Evolutionary conservation across 1,140 invertebrate species (phyloP).

Genomic region (Amyelois transitella): DNA sequence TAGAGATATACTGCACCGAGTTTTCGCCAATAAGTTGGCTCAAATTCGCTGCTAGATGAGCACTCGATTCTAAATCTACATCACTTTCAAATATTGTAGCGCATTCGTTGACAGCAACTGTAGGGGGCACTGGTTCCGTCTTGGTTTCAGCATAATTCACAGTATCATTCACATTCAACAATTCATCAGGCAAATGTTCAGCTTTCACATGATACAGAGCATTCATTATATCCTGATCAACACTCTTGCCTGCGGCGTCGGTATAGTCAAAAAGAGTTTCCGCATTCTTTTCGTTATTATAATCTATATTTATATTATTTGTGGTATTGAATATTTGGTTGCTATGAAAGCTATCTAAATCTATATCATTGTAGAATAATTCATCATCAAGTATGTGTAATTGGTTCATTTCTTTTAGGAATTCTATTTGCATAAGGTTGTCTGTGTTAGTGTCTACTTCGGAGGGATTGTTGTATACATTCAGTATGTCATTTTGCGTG

Average conservation of each 20-base stretch:
- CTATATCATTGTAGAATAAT: slow-evolving; percentile 57
- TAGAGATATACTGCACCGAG: slow-evolving; percentile 63
- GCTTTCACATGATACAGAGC: slow-evolving; percentile 44
- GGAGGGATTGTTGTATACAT: slow-evolving; percentile 15
- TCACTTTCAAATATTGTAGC: slow-evolving; percentile 67
- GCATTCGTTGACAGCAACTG: slow-evolving; percentile 50
- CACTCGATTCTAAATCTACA: slow-evolving; percentile 62
- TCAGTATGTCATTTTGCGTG: slow-evolving; percentile 28
- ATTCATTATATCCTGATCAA: slow-evolving; percentile 61
- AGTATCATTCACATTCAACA: slow-evolving; percentile 39
- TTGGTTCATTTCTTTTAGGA: slow-evolving; percentile 61
- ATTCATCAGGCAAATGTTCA: slow-evolving; percentile 48
- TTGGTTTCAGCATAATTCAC: slow-evolving; percentile 20
- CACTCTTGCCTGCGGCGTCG: slow-evolving; percentile 32
- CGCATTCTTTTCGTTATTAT: slow-evolving; percentile 34
- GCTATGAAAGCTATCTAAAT: slow-evolving; percentile 56
- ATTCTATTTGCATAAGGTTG: slow-evolving; percentile 56
- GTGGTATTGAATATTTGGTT: slow-evolving; percentile 48
- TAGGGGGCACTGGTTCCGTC: slow-evolving; percentile 16
- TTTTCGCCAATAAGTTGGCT: slow-evolving; percentile 68
- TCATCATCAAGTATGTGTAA: slow-evolving; percentile 57
- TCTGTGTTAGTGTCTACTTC: slow-evolving; percentile 35
- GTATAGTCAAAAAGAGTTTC: slow-evolving; percentile 55
- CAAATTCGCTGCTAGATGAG: slow-evolving; percentile 61
- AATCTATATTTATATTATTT: slow-evolving; percentile 45